Base-by-base conservation (phyloP, 35 echinoderm and acorn worm species). In the Ophioderma brevispina region DNA sequence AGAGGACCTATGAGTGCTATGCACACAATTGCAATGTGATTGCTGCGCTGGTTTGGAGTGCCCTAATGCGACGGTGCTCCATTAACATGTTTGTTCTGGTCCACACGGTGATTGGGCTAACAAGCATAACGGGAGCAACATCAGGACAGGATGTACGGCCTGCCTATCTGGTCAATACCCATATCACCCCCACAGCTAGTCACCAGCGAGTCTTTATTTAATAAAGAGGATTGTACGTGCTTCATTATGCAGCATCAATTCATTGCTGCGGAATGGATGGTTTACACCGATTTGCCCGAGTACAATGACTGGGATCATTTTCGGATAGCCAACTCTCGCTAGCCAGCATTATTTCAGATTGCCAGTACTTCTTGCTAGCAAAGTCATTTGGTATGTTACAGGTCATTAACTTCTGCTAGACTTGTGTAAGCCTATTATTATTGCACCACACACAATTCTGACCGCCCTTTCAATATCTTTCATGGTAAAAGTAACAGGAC, bases 31-130 rank as follows among this genome's bases (percentile, higher is more conserved):
- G 83, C 39, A 40, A 85, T 85, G 83, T 85, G 83, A 85, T 85
- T 85, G 52, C 83, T 85, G 46, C 83, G 46, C 52, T 59, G 25
- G 83, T 52, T 37, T 85, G 31, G 83, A 85, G 83, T 85, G 55
- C 83, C 63, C 83, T 85, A 85, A 85, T 85, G 83, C 83, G 63
- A 59, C 36, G 63, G 83, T 85, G 83, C 63, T 85, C 83, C 83
- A 85, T 85, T 85, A 85, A 85, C 83, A 64, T 85, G 83, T 85
- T 85, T 85, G 83, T 59, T 85, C 63, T 85, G 83, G 32, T 59
- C 83, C 52, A 52, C 32, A 52, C 63, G 46, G 52, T 85, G 83
- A 85, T 85, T 85, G 83, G 83, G 83, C 63, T 85, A 85, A 85
- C 83, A 59, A 85, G 52, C 83, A 85, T 32, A 33, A 59, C 83